Percentiles rank a stretch among this genome's conserved stretches.
Conservation (phyloP, 2,797 vertebrate genomes). For the Sebastes taczanowskii region DNA sequence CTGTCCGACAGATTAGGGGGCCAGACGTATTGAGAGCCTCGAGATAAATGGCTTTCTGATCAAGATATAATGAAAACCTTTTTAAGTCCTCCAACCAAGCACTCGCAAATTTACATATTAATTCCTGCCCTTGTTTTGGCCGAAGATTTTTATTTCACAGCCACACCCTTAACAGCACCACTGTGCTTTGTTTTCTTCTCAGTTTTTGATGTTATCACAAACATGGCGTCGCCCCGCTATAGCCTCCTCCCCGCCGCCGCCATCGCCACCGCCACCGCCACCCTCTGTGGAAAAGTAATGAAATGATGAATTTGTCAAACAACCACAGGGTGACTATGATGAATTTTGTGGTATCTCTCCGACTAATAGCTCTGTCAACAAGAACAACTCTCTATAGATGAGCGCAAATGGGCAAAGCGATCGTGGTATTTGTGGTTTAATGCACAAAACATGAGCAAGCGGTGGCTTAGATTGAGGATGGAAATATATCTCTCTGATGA, state of each 20-base stretch:
- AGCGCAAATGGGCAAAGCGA: conserved; percentile 69
- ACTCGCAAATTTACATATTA: conserved; percentile 58
- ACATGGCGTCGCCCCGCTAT: conserved; percentile 7
- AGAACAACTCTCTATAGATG: conserved; percentile 69
- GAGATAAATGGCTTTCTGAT: conserved; percentile 78
- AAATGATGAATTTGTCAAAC: conserved; percentile 79
- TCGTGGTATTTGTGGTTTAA: conserved; percentile 74
- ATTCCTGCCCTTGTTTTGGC: conserved; percentile 49
- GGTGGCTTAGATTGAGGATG: conserved; percentile 33
- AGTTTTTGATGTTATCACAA: conserved; percentile 58
- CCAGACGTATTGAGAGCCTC: conserved; percentile 65
- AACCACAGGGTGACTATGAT: conserved; percentile 79
- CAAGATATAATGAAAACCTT: conserved; percentile 75
- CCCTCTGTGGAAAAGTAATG: conserved; percentile 68
- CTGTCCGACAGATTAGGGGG: conserved; percentile 70
- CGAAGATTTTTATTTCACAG: conserved; percentile 27
- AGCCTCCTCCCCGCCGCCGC: not conserved
- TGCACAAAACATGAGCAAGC: conserved; percentile 68
- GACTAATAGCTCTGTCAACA: conserved; percentile 80
- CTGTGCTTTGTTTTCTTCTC: conserved; percentile 45
- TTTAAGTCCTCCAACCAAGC: conserved; percentile 59
- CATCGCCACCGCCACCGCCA: not conserved
- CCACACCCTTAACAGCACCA: conserved; percentile 21
- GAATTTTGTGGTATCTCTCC: conserved; percentile 76
- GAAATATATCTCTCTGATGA: conserved; percentile 58